Base-by-base conservation (phyloP, 2,113 vertebrate genomes). In the Fregetta grallaria region DNA sequence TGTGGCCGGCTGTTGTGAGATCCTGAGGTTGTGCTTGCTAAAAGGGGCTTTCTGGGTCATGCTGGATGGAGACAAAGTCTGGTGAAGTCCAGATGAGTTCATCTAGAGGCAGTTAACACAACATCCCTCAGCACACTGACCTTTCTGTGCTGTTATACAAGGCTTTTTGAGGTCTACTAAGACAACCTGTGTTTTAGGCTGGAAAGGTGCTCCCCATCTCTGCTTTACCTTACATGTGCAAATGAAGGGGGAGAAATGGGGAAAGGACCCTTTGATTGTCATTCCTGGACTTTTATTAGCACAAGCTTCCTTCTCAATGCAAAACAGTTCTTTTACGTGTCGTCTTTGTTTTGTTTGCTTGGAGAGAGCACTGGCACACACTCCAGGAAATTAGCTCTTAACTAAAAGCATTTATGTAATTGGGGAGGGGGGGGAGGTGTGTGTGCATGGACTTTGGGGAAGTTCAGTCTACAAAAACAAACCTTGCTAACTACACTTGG, bases 401-500 rank as follows among this genome's bases (percentile, higher is more conserved):
- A 87, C 77, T 71, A 53, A 91, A 94, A 71, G 70, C 88, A 21
- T 74, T 89, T 82, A 74, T 86, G 49, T 92, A 88, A 94, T 42
- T 94, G 90, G 47, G 78, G 71, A 83, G 55, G 58, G 86, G 81
- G 77, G 83, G 90, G 83, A 94, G 79, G 86, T 49, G 88, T 86
- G 40, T 44, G 36, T 18, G 26, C 29, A 16, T 68, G 63, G 90
- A 62, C 76, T 92, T 93, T 78, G 72, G 92, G 94, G 94, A 95
- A 96, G 87, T 94, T 94, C 87, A 68, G 72, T 92, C 96, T 95
- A 26, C 75, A 80, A 91, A 96, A 93, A 93, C 95, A 94, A 90
- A 92, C 92, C 59, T 94, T 25, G 1, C 88, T 81, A 70, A 75
- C 92, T 74, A 40, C 90, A 66, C 95, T 96, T 25, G 78, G 77